Base-by-base conservation (phyloP, 2,113 vertebrate species). In the Circaetus gallicus region DNA sequence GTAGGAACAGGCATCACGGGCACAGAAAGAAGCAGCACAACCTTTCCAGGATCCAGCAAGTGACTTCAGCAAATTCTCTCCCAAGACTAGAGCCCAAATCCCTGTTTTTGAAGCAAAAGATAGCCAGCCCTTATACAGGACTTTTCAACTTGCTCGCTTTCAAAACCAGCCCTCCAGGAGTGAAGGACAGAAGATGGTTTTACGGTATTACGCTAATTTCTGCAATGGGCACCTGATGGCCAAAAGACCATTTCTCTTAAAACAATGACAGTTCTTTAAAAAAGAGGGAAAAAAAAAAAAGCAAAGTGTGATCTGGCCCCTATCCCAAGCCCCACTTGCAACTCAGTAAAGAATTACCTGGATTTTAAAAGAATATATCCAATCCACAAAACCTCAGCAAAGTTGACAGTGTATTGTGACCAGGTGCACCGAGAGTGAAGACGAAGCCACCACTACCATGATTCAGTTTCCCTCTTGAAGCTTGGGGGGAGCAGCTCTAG, bases 1-100 rank as follows among this genome's bases (percentile, higher is more conserved):
- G 34, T 4, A 17, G 50, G 28, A 85, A 47, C 2, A 1, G 49
- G 59, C 13, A 47, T 18, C 17, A 7, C 2, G 1, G 14, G 50
- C 70, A 40, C 18, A 56, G 71, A 40, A 40, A 29, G 22, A 56
- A 56, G 50, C 28, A 38, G 38, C 49, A 13, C 38, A 17, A 22
- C n/a, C 45, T 17, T 31, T 25, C 17, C 32, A 21, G 40, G 40
- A 85, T 22, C 70, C 82, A 47, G 34, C 66, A 52, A 50, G 38
- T 3, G 32, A 52, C 56, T 24, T 52, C 56, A 24, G 58, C 42
- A 28, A 67, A 20, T n/a, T 42, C 36, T 61, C 47, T 12, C 55
- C 32, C 32, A 32, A 36, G 9, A 50, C 28, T 36, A 43, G 36
- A n/a, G 7, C 31, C 16, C 43, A 36, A 43, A 59, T 4, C 20